A percentile compares a stretch with the other conserved stretches of the same genome.
Evolutionary conservation across 2,797 vertebrate genomes (phyloP).

Genomic region (Gephyroberyx darwinii): DNA sequence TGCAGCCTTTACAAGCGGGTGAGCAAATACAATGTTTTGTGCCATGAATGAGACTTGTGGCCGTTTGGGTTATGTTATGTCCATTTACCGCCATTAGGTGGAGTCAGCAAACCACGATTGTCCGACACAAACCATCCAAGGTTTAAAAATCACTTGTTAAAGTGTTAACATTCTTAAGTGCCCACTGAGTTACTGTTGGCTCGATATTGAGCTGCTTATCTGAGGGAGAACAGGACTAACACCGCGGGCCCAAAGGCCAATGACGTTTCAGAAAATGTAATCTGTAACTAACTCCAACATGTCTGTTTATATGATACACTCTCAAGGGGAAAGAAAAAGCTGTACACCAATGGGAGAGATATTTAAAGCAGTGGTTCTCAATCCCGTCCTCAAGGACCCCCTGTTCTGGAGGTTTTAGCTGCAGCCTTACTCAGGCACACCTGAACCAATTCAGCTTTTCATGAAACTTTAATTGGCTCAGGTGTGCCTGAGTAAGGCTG

Average conservation of each 20-base stretch:
- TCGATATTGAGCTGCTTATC: constrained; percentile 15
- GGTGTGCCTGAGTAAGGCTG: too few species aligned
- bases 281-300: constrained; percentile 23
- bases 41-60: constrained; percentile 45
- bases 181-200: background rate
- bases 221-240: constrained; percentile 21
- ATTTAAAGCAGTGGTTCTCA: constrained; percentile 16
- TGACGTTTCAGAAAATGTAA: constrained; percentile 10
- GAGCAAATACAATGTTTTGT: constrained; percentile 7
- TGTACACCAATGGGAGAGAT: constrained; percentile 3
- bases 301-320: constrained; percentile 9
- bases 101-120: constrained; percentile 32
- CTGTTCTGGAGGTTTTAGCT: too few species aligned
- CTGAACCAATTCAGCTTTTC: too few species aligned
- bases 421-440: too few species aligned
- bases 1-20: background rate
- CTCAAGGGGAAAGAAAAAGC: background rate
- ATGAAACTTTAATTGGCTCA: too few species aligned
- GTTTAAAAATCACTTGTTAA: background rate
- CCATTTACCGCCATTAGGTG: constrained; percentile 54
- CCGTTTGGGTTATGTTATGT: background rate
- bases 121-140: background rate
- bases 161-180: background rate
- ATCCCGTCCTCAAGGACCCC: too few species aligned
- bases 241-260: background rate